Percentiles rank a stretch among this genome's conserved stretches.
phyloP scores from a whole-genome alignment of 2,797 vertebrate genomes.

The Loriculus beryllinus region DNA sequence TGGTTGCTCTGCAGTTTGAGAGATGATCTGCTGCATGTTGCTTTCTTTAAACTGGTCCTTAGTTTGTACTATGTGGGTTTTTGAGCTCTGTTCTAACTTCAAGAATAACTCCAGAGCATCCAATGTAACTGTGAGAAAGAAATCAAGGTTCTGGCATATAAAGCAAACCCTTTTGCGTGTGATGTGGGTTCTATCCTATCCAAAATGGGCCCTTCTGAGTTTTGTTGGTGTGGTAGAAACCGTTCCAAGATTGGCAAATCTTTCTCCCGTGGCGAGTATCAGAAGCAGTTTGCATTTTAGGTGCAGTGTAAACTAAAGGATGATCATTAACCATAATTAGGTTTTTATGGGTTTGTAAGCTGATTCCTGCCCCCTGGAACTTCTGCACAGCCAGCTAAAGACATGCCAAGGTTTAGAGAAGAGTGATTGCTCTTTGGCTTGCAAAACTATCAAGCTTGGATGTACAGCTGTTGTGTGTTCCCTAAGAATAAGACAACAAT shows the following conservation, averaged over 20 bases:
- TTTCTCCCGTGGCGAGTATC: conserved; percentile 21
- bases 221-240: not conserved
- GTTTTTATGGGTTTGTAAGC: conserved; percentile 60
- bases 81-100: not conserved
- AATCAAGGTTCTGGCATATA: not conserved
- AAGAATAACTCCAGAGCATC: not conserved
- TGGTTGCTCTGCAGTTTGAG: not conserved
- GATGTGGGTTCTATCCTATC: not conserved
- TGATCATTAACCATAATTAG: conserved; percentile 54
- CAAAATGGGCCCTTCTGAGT: not conserved
- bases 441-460: conserved; percentile 31
- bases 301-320: conserved; percentile 51
- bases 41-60: not conserved
- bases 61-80: not conserved
- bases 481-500: not conserved
- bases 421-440: conserved; percentile 7
- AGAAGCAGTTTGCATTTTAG: conserved; percentile 33
- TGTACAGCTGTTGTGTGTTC: conserved; percentile 54
- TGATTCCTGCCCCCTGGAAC: conserved; percentile 53
- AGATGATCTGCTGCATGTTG: not conserved
- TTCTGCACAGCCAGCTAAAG: not conserved
- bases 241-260: not conserved
- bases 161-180: not conserved
- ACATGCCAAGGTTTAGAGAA: conserved; percentile 40
- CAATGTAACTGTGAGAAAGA: not conserved